Evolutionary conservation across 2,888 invertebrate genomes (phyloP).

Genomic region (Agonopterix heracliana): DNA sequence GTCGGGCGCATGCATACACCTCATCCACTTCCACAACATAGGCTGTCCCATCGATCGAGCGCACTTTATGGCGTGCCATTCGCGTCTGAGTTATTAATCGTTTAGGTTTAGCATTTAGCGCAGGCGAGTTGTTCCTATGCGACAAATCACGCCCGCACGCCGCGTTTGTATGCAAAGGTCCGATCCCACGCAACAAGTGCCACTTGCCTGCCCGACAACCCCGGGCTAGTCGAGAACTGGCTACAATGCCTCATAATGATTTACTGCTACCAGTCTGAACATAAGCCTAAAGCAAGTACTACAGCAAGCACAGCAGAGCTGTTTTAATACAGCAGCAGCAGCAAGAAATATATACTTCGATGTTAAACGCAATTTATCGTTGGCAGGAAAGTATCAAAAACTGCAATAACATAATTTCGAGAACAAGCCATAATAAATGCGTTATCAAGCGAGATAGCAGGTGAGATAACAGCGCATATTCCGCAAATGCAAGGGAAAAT

Average conservation of each 20-base stretch:
- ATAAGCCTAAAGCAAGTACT: not conserved
- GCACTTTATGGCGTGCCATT: constrained; percentile 10
- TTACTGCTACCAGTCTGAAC: constrained; percentile 12
- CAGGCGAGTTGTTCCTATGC: constrained; percentile 32
- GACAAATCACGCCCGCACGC: constrained; percentile 48
- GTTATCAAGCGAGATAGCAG: constrained; percentile 15
- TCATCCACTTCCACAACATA: not conserved
- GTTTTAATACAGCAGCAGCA: not conserved
- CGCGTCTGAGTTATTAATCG: constrained; percentile 23
- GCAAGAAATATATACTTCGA: not conserved
- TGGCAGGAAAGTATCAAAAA: too few species aligned
- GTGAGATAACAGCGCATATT: constrained; percentile 13
- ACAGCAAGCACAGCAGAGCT: not conserved
- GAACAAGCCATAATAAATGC: constrained; percentile 6
- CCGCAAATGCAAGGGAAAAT: constrained; percentile 11
- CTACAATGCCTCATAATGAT: constrained; percentile 18
- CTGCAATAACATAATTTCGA: too few species aligned
- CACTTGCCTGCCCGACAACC: constrained; percentile 36
- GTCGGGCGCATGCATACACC: not conserved
- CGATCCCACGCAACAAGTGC: constrained; percentile 62
- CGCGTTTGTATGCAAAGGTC: constrained; percentile 46
- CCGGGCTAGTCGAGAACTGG: constrained; percentile 2
- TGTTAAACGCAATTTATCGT: too few species aligned
- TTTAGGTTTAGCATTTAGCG: constrained; percentile 33
- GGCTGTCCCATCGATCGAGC: constrained; percentile 8